A percentile compares a stretch with the other conserved stretches of the same genome.
Conservation (phyloP, 1,140 invertebrate genomes). For the Geopemphigus sp. region DNA sequence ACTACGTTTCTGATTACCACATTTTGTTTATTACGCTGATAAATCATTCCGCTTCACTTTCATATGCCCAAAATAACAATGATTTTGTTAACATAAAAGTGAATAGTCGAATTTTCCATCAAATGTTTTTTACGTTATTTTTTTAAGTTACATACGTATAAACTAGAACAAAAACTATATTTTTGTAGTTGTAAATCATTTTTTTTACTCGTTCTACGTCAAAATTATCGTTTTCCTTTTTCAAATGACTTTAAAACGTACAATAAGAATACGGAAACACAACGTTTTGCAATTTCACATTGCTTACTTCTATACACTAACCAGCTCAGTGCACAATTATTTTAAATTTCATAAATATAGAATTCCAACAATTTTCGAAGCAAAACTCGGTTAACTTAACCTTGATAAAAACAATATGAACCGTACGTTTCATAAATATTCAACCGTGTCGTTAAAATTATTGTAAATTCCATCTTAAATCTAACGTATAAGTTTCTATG, state of each 20-base stretch:
- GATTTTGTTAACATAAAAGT: background rate
- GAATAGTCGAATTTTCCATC: slow-evolving; percentile 2
- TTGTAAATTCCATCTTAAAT: too few species aligned
- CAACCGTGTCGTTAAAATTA: too few species aligned
- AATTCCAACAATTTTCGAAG: too few species aligned
- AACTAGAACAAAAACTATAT: background rate
- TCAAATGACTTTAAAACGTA: background rate
- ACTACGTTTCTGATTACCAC: background rate
- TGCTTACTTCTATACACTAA: too few species aligned
- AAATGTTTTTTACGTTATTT: background rate
- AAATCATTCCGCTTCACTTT: background rate
- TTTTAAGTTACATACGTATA: background rate
- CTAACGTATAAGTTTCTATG: too few species aligned
- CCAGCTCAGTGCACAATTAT: too few species aligned
- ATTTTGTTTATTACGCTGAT: background rate
- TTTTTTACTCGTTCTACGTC: background rate
- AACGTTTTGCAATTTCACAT: too few species aligned
- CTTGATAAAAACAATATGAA: too few species aligned
- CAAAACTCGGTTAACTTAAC: too few species aligned
- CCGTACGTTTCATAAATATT: too few species aligned
- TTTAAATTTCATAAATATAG: too few species aligned
- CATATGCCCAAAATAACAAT: background rate
- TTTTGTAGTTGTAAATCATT: background rate
- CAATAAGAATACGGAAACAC: too few species aligned
- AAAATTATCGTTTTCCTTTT: background rate